A percentile compares a stretch with the other conserved stretches of the same genome.
phyloP scores from a whole-genome alignment of 2,113 vertebrate species.

The Sinocyclocheilus maitianheensis region DNA sequence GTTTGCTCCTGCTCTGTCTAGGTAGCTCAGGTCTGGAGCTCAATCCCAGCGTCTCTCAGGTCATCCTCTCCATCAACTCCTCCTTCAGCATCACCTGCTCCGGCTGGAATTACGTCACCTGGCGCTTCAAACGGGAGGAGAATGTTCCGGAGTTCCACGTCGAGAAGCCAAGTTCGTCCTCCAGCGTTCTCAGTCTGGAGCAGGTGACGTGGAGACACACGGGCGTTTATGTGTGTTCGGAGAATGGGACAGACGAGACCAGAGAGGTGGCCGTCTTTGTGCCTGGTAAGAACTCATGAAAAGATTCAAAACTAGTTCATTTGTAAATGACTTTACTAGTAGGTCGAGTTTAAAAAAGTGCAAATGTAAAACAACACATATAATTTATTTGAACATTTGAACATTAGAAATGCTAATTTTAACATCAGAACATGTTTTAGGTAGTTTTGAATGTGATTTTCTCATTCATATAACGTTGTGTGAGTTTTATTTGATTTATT shows the following conservation, averaged over 20 bases:
- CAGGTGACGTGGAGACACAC: slow-evolving; percentile 83
- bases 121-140: slow-evolving; percentile 74
- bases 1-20: slow-evolving; percentile 64
- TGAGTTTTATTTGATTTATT: neutral
- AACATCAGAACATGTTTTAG: neutral
- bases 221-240: slow-evolving; percentile 82
- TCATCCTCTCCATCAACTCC: slow-evolving; percentile 77
- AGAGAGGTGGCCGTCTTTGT: slow-evolving; percentile 84
- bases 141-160: slow-evolving; percentile 53
- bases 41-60: slow-evolving; percentile 69
- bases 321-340: too few species aligned
- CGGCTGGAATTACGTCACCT: slow-evolving; percentile 66
- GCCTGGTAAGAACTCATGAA: slow-evolving; percentile 77
- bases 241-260: slow-evolving; percentile 64
- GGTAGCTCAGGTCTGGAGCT: slow-evolving; percentile 71
- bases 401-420: neutral
- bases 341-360: neutral
- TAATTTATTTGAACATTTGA: neutral
- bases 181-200: slow-evolving; percentile 77
- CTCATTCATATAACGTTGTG: neutral
- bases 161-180: slow-evolving; percentile 62
- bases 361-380: neutral
- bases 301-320: neutral
- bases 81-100: slow-evolving; percentile 81
- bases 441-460: neutral